Percentiles rank a stretch among this genome's conserved stretches.
Evolutionary conservation across 1,140 invertebrate genomes (phyloP).

Genomic region (Drosophila nannoptera): DNA sequence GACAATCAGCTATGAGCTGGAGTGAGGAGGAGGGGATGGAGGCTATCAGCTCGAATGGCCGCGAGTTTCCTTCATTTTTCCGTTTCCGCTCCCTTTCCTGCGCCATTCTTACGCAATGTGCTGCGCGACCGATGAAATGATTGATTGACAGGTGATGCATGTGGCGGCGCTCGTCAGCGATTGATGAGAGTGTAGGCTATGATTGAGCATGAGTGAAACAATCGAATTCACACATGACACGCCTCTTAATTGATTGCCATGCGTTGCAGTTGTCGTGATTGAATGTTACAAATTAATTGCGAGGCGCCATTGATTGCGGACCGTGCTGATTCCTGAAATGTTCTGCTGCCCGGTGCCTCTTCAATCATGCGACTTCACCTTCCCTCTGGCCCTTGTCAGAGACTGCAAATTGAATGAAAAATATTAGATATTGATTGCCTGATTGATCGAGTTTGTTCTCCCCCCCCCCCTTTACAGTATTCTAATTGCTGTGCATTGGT

Average conservation of each 20-base stretch:
- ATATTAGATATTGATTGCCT: slow-evolving; percentile 11
- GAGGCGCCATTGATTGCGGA: not conserved
- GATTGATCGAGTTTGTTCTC: not conserved
- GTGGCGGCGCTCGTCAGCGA: slow-evolving; percentile 14
- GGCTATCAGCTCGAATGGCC: not conserved
- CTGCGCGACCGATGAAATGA: slow-evolving; percentile 18
- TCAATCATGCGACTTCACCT: too few species aligned
- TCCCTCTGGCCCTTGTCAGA: too few species aligned
- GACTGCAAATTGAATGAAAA: not conserved
- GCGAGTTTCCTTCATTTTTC: not conserved
- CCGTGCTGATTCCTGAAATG: not conserved
- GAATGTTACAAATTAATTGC: not conserved
- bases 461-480: not conserved
- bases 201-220: not conserved
- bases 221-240: not conserved
- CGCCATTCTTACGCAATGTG: slow-evolving; percentile 31
- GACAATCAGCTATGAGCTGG: not conserved
- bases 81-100: not conserved
- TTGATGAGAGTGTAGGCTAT: slow-evolving; percentile 15
- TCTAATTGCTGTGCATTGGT: slow-evolving; percentile 34
- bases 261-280: not conserved
- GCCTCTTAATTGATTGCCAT: not conserved
- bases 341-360: too few species aligned
- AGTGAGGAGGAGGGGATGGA: not conserved
- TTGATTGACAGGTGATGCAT: slow-evolving; percentile 28